Percentiles rank a stretch among this genome's conserved stretches.
These are phyloP conservation scores for Tokudaia tokunoshimensis DNA, from an alignment of 2,797 vertebrate genomes.

Conservation along the genomic window DNA sequence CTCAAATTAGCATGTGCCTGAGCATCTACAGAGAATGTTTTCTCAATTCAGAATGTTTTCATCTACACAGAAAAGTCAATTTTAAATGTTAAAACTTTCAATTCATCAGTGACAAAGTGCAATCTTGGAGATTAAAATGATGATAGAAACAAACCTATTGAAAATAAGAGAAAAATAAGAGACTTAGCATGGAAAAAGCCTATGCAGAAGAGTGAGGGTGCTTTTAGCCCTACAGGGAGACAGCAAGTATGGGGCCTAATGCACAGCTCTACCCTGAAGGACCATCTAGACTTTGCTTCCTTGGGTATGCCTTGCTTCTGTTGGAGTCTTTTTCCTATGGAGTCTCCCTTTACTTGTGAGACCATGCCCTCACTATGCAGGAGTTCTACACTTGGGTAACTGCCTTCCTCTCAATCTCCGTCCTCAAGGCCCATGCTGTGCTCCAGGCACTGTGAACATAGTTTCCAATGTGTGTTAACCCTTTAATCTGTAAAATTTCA, in stretches of 20 bases:
- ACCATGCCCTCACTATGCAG: not conserved
- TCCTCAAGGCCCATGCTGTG: not conserved
- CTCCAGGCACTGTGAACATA: not conserved
- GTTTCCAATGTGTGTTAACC: not conserved
- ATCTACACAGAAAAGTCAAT: not conserved
- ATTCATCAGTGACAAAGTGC: not conserved
- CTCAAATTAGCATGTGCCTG: not conserved
- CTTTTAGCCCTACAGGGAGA: not conserved
- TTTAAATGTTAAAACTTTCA: constrained; percentile 28
- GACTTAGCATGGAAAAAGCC: not conserved
- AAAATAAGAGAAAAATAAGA: not conserved
- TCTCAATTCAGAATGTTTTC: not conserved
- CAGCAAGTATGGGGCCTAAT: not conserved
- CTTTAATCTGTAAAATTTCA: not conserved
- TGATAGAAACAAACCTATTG: not conserved
- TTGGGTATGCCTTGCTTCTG: not conserved
- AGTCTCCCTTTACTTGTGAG: no score
- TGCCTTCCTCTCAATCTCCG: not conserved
- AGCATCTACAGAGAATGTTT: not conserved
- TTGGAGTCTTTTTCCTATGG: not conserved
- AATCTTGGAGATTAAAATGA: not conserved
- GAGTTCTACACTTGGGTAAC: no score
- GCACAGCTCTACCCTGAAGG: not conserved
- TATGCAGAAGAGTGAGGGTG: not conserved
- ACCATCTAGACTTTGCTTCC: not conserved